These are phyloP conservation scores for Botia kubotai DNA, from an alignment of 2,797 vertebrate species.

Conservation along the genomic window DNA sequence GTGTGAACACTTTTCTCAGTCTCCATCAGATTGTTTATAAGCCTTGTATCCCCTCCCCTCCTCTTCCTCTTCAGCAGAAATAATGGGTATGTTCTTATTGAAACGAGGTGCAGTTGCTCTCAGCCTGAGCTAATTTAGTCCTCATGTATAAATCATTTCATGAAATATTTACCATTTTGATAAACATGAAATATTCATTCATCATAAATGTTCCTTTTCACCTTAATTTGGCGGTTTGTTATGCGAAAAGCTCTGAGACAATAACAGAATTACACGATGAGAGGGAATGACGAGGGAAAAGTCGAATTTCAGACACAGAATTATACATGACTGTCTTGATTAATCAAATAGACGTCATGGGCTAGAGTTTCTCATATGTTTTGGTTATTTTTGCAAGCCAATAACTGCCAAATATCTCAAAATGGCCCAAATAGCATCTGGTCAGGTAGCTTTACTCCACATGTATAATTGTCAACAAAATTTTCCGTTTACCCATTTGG, in stretches of 20 bases:
- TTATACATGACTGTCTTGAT: neutral
- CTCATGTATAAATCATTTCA: constrained; percentile 57
- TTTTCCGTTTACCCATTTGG: too few relatives aligned
- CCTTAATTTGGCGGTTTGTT: constrained; percentile 33
- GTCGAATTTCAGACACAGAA: neutral
- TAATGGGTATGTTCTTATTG: constrained; percentile 35
- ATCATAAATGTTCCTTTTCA: constrained; percentile 45
- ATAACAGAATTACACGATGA: neutral
- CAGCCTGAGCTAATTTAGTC: constrained; percentile 56
- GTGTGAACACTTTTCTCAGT: neutral
- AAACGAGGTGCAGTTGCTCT: constrained; percentile 54
- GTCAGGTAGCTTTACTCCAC: too few relatives aligned
- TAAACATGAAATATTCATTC: constrained; percentile 56
- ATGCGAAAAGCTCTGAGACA: constrained; percentile 14
- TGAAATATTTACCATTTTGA: constrained; percentile 61
- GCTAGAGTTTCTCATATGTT: neutral
- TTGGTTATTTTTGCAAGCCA: neutral
- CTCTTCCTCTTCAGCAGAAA: constrained; percentile 18
- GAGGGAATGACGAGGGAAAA: neutral
- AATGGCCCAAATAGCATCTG: neutral
- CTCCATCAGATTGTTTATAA: constrained; percentile 8
- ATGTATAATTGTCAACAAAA: too few relatives aligned
- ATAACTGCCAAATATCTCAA: neutral
- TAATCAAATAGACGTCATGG: neutral
- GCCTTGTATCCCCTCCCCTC: neutral